A percentile compares a stretch with the other conserved stretches of the same genome.
phyloP scores from a whole-genome alignment of 2,888 invertebrate genomes.

The Drosophila meridionalis region DNA sequence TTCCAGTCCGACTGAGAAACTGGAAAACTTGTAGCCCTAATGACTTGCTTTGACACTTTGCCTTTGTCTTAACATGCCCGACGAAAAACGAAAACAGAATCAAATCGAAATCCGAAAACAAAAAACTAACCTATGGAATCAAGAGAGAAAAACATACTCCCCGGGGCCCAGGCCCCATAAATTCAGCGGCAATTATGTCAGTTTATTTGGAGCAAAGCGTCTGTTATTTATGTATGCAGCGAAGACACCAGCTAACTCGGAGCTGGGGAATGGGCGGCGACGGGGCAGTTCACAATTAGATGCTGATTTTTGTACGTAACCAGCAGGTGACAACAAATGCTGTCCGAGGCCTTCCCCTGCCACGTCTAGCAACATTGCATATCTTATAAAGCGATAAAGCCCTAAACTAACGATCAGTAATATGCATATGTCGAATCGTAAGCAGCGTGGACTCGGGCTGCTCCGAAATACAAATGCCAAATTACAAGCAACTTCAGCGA shows the following conservation, averaged over 20 bases:
- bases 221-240: conserved; percentile 67
- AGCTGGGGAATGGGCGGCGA: conserved; percentile 56
- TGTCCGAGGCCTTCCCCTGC: conserved; percentile 37
- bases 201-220: conserved; percentile 81
- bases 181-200: conserved; percentile 79
- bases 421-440: conserved; percentile 37
- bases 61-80: conserved; percentile 71
- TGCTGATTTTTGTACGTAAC: conserved; percentile 72
- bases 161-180: conserved; percentile 57
- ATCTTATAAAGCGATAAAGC: conserved; percentile 57
- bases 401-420: conserved; percentile 41
- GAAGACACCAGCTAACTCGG: conserved; percentile 10
- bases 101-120: background rate
- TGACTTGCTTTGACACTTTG: conserved; percentile 82
- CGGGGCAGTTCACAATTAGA: conserved; percentile 78
- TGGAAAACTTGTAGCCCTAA: conserved; percentile 67
- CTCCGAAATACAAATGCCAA: conserved; percentile 9
- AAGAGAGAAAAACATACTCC: conserved; percentile 11
- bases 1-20: conserved; percentile 31
- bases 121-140: background rate
- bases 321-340: conserved; percentile 77
- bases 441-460: conserved; percentile 49
- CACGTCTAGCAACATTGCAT: conserved; percentile 67
- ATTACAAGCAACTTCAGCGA: conserved; percentile 30
- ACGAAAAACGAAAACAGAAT: conserved; percentile 32